Conservation (phyloP, 1,140 invertebrate genomes). For the Chrysopa pallens region DNA sequence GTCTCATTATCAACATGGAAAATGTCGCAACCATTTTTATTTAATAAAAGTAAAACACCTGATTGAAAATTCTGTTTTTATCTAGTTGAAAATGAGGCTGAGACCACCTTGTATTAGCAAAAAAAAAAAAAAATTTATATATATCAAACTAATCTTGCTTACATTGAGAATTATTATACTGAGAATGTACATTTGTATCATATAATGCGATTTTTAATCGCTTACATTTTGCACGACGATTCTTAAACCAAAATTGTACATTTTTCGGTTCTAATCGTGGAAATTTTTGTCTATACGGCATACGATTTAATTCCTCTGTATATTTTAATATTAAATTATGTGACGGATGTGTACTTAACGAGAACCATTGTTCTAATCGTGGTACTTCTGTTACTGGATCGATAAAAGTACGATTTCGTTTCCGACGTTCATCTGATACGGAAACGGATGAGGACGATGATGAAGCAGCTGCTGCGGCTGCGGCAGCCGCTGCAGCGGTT, state of each 20-base stretch:
- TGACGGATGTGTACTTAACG: slow-evolving; percentile 92
- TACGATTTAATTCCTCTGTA: slow-evolving; percentile 87
- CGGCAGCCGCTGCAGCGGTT: slow-evolving; percentile 32
- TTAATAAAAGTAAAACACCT: too few relatives aligned
- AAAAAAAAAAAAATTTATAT: too few relatives aligned
- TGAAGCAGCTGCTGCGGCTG: slow-evolving; percentile 40
- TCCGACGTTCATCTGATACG: slow-evolving; percentile 64
- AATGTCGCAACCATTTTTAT: too few relatives aligned
- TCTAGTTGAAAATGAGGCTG: too few relatives aligned
- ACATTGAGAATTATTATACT: not conserved
- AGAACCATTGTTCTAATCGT: slow-evolving; percentile 90
- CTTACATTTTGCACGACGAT: slow-evolving; percentile 90
- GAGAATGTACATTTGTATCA: slow-evolving; percentile 20
- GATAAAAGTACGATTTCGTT: slow-evolving; percentile 95
- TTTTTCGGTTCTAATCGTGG: slow-evolving; percentile 93
- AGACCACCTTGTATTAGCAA: too few relatives aligned
- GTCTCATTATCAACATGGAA: too few relatives aligned
- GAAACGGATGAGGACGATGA: slow-evolving; percentile 33
- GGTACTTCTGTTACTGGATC: slow-evolving; percentile 97
- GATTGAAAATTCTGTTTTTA: too few relatives aligned
- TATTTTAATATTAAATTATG: slow-evolving; percentile 93
- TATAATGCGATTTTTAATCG: slow-evolving; percentile 75
- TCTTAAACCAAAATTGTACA: slow-evolving; percentile 96
- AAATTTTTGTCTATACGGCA: slow-evolving; percentile 91
- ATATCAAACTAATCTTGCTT: too few relatives aligned